Percentiles rank a stretch among this genome's conserved stretches.
phyloP scores from a whole-genome alignment of 2,888 invertebrate species.

The Lasioglossum oenotherae region DNA sequence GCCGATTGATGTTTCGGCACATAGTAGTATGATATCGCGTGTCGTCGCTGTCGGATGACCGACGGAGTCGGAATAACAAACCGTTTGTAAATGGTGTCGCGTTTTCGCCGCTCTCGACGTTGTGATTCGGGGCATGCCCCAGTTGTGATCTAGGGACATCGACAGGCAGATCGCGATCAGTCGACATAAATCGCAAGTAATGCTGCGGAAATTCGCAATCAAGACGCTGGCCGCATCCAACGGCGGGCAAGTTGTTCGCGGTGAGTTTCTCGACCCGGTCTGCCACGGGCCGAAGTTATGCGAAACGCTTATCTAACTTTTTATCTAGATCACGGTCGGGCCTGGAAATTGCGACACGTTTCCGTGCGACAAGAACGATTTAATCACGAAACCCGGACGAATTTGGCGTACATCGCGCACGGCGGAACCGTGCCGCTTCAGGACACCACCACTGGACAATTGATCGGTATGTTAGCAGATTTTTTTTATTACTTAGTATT shows the following conservation, averaged over 20 bases:
- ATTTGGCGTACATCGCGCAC: not conserved
- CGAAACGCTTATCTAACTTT: not conserved
- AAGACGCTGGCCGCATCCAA: not conserved
- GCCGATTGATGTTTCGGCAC: not conserved
- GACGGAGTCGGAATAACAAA: not conserved
- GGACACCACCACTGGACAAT: conserved; percentile 86
- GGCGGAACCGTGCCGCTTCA: conserved; percentile 83
- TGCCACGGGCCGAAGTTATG: not conserved
- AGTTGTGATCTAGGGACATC: not conserved
- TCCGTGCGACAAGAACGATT: not conserved
- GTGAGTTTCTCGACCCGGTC: conserved; percentile 25
- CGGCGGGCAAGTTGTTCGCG: not conserved
- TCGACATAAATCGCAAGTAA: not conserved
- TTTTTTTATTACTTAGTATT: too few relatives aligned
- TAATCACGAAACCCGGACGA: not conserved
- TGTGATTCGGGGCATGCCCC: not conserved
- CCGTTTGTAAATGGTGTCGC: not conserved
- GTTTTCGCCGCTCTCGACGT: not conserved
- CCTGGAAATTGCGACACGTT: not conserved
- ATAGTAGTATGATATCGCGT: not conserved
- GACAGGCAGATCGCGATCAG: not conserved
- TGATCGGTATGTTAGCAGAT: conserved; percentile 83
- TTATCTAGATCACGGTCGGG: not conserved
- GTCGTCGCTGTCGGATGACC: not conserved
- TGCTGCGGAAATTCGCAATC: conserved; percentile 16